Percentiles rank a stretch among this genome's conserved stretches.
These are phyloP conservation scores for Pyrrhia umbra DNA, from an alignment of 2,888 invertebrate species.

Conservation along the genomic window DNA sequence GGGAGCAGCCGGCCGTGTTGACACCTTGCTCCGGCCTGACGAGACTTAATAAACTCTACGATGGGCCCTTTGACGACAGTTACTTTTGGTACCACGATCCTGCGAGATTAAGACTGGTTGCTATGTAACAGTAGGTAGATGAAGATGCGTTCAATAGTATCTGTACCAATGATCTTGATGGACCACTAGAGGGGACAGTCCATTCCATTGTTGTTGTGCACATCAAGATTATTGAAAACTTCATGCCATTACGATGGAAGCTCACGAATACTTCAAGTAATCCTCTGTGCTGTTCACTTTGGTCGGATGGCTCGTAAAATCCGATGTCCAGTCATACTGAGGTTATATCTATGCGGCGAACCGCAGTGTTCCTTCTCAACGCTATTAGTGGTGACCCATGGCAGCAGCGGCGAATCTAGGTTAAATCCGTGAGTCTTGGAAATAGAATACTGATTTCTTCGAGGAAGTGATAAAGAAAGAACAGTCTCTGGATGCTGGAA, in stretches of 20 bases:
- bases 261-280: slow-evolving; percentile 36
- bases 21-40: slow-evolving; percentile 76
- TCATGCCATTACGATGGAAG: slow-evolving; percentile 16
- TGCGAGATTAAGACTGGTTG: slow-evolving; percentile 39
- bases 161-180: slow-evolving; percentile 33
- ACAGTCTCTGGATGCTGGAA: slow-evolving; percentile 30
- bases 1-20: slow-evolving; percentile 74
- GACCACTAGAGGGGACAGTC: slow-evolving; percentile 19
- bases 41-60: slow-evolving; percentile 67
- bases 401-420: slow-evolving; percentile 47
- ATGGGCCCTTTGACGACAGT: slow-evolving; percentile 57
- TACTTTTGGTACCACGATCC: slow-evolving; percentile 35
- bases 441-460: slow-evolving; percentile 56
- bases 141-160: slow-evolving; percentile 33
- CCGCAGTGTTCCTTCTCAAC: slow-evolving; percentile 38
- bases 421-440: slow-evolving; percentile 24
- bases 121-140: slow-evolving; percentile 10
- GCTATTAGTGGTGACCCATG: slow-evolving; percentile 36
- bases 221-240: slow-evolving; percentile 41
- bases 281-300: slow-evolving; percentile 50
- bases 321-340: slow-evolving; percentile 45
- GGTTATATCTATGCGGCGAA: slow-evolving; percentile 30
- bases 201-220: slow-evolving; percentile 34
- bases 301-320: slow-evolving; percentile 51
- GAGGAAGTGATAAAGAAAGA: slow-evolving; percentile 55